Evolutionary conservation across 2,888 invertebrate genomes (phyloP), one percentile per base, ranked within the genome.

Genomic region (Machimus atricapillus): DNA sequence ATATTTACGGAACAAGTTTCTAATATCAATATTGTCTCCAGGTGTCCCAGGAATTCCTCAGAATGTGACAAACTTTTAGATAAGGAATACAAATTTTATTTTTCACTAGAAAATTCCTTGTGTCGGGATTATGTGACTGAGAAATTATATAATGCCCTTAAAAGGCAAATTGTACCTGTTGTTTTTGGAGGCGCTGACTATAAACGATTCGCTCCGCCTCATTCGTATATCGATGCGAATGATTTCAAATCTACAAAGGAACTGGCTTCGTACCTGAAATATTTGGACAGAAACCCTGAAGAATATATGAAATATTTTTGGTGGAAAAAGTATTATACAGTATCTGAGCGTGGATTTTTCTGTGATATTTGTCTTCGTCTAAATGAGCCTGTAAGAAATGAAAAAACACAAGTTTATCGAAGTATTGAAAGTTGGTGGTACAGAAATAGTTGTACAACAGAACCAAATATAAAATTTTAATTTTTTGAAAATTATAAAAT

Each of bases 121-220:
- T 96, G 96, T 91, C 91, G 93, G 78, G 95, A 96, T 91, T 96
- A 96, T 90, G 94, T 96, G 58, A 95, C 95, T 0, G 95, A 96
- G 90, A 96, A 96, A 90, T 89, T 92, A 0, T 92, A 90, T 66
- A 89, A 89, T 9, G 90, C 90, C 0, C 87, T 92, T 37, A 87
- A 89, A 37, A 91, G 90, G 2, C 88, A 94, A 89, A 93, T 95
- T 14, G 91, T 96, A 56, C 95, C 95, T 1, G 94, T 95, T 5
- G 95, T 95, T 8, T 95, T 95, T 92, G 95, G 96, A 1, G 95
- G 95, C n/a, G 94, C 94, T 58, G 94, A 95, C 90, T 95, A 96
- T 90, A 91, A 91, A 40, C 91, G 92, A 4, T 93, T 94, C 74
- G 93, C 95, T 1, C 96, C 96, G 0, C 94, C 94, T 0, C 91